phyloP scores from a whole-genome alignment of 2,888 invertebrate genomes.

The Caenorhabditis doughertyi region DNA sequence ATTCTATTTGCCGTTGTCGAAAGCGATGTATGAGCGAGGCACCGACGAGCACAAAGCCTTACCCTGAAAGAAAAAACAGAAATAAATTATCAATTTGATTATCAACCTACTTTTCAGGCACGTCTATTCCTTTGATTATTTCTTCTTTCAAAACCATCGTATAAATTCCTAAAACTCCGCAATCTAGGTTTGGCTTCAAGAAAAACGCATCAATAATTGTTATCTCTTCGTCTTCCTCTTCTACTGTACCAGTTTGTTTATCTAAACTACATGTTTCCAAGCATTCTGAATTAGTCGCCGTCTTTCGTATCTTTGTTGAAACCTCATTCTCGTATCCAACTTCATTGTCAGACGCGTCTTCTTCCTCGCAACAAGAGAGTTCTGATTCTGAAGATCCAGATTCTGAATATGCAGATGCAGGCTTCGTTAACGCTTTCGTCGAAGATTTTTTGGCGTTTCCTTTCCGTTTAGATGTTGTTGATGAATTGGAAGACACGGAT shows the following conservation, averaged over 20 bases:
- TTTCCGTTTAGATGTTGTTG: no score
- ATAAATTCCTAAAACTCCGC: constrained; percentile 30
- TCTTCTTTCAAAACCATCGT: constrained; percentile 6
- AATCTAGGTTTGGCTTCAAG: constrained; percentile 28
- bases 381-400: not conserved
- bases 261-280: no score
- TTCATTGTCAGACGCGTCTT: no score
- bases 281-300: no score
- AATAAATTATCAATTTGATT: no score
- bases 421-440: not conserved
- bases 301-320: no score
- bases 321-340: not conserved
- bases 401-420: not conserved
- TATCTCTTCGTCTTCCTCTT: constrained; percentile 5
- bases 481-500: not conserved
- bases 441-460: no score
- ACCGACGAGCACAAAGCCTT: constrained; percentile 22
- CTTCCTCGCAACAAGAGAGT: no score
- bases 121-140: not conserved
- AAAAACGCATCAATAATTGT: constrained; percentile 34
- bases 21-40: constrained; percentile 20
- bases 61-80: no score
- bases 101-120: constrained; percentile 60
- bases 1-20: constrained; percentile 23
- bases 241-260: no score